These are phyloP conservation scores for Thecocarcelia acutangulata DNA, from an alignment of 2,888 invertebrate species.

Conservation along the genomic window DNA sequence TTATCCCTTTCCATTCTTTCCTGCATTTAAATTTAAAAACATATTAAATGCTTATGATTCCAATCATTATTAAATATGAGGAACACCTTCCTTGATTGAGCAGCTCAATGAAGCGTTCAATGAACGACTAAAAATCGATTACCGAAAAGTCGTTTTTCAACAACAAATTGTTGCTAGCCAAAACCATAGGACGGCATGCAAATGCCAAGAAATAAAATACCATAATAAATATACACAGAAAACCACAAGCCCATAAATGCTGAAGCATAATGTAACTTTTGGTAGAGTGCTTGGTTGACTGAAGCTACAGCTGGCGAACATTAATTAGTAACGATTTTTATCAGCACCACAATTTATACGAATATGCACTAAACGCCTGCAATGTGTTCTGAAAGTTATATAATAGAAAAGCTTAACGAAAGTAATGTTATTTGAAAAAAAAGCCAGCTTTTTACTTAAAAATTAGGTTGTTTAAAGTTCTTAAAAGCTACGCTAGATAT, in stretches of 20 bases:
- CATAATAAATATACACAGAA: background rate
- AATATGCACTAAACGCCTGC: no score
- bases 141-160: slow-evolving; percentile 40
- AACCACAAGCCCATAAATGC: background rate
- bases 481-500: no score
- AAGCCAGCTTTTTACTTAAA: no score
- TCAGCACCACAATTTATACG: no score
- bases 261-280: slow-evolving; percentile 13
- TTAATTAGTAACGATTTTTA: no score
- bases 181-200: slow-evolving; percentile 8
- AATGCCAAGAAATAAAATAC: slow-evolving; percentile 5
- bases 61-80: slow-evolving; percentile 28
- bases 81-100: slow-evolving; percentile 59
- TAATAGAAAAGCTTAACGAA: no score
- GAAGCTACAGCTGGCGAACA: no score
- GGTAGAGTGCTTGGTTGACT: background rate
- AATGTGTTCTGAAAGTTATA: no score
- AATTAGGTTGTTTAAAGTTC: no score
- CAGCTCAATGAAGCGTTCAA: slow-evolving; percentile 52
- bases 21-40: background rate
- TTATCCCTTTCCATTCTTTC: background rate
- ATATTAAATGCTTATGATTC: slow-evolving; percentile 42
- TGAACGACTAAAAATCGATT: slow-evolving; percentile 56
- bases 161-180: slow-evolving; percentile 12
- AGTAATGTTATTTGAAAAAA: no score